A percentile compares a stretch with the other conserved stretches of the same genome.
These are phyloP conservation scores for Cataglyphis cursor DNA, from an alignment of 2,888 invertebrate species.

Conservation along the genomic window DNA sequence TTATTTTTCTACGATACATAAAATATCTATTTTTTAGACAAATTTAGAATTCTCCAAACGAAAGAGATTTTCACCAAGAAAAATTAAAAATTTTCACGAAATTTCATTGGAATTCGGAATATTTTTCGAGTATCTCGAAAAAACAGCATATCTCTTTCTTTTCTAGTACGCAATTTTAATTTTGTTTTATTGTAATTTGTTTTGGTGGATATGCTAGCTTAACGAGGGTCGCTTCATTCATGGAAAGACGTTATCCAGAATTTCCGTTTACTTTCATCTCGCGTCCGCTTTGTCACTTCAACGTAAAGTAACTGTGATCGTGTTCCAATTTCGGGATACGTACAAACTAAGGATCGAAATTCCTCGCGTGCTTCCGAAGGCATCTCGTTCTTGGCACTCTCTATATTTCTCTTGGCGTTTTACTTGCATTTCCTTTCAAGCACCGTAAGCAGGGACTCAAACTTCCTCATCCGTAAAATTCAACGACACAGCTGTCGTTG, in stretches of 20 bases:
- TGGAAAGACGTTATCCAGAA: constrained; percentile 4
- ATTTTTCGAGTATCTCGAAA: neutral
- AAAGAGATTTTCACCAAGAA: neutral
- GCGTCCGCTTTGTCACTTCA: neutral
- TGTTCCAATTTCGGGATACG: constrained; percentile 6
- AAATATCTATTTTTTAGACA: neutral
- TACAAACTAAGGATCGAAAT: neutral
- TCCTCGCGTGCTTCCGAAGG: neutral
- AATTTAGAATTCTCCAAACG: neutral
- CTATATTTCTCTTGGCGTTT: constrained; percentile 10
- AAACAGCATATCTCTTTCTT: too few relatives aligned
- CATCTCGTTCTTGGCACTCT: neutral
- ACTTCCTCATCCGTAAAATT: constrained; percentile 34
- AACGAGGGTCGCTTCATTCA: too few relatives aligned
- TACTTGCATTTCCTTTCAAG: neutral
- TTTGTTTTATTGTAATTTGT: neutral
- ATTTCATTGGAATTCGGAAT: neutral
- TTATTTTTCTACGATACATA: too few relatives aligned
- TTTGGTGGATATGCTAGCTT: too few relatives aligned
- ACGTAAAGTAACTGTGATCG: constrained; percentile 15
- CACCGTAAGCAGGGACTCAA: neutral
- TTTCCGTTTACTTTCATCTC: constrained; percentile 21
- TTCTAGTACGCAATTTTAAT: neutral
- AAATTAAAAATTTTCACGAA: neutral
- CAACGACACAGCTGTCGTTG: constrained; percentile 11